Evolutionary conservation across 2,888 invertebrate species (phyloP).

Genomic region (Scaptodrosophila latifasciaeformis): DNA sequence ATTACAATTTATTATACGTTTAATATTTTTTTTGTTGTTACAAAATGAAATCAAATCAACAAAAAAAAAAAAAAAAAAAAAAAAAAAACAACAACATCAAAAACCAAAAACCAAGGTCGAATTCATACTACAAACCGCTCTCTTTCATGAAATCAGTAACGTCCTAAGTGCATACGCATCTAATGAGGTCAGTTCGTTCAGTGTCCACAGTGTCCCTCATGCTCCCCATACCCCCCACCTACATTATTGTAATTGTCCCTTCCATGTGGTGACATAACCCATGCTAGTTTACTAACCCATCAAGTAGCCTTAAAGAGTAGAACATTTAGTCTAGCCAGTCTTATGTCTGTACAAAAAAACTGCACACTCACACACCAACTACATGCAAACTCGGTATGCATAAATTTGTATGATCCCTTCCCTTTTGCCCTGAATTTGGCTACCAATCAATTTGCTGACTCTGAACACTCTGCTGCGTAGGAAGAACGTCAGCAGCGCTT

Average conservation of each 20-base stretch:
- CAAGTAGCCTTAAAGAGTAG: conserved; percentile 33
- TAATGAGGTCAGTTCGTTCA: conserved; percentile 60
- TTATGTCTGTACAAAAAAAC: conserved; percentile 24
- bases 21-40: conserved; percentile 28
- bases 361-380: conserved; percentile 12
- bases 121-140: conserved; percentile 70
- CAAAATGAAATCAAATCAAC: conserved; percentile 36
- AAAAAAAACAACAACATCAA: too few species aligned
- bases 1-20: conserved; percentile 35
- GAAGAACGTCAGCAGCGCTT: conserved; percentile 85
- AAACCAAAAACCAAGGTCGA: conserved; percentile 60
- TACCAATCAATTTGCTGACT: conserved; percentile 27
- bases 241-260: conserved; percentile 15
- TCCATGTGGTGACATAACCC: background rate
- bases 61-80: too few species aligned
- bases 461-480: conserved; percentile 72
- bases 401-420: conserved; percentile 7
- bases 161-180: conserved; percentile 59
- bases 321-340: conserved; percentile 26
- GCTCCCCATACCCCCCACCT: too few species aligned
- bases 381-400: too few species aligned
- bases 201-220: conserved; percentile 39
- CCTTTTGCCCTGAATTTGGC: conserved; percentile 23
- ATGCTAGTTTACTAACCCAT: conserved; percentile 8
- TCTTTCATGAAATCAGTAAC: conserved; percentile 69